Evolutionary conservation across 2,888 invertebrate species (phyloP).

Genomic region (Ecdyonurus torrentis): DNA sequence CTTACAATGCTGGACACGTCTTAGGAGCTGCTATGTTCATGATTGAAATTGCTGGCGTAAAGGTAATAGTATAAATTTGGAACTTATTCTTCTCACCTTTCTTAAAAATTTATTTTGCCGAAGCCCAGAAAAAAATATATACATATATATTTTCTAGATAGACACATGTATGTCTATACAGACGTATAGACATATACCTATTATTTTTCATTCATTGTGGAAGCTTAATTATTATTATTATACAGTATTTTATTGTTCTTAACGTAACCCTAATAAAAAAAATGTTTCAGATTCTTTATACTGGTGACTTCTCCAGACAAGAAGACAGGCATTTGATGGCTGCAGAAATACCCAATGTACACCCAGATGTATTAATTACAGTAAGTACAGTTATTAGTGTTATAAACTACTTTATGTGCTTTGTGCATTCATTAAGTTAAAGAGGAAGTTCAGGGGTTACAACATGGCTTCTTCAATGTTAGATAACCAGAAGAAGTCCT

Average conservation of each 20-base stretch:
- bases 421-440: neutral
- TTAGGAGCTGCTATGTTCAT: conserved; percentile 99
- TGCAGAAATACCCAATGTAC: conserved; percentile 91
- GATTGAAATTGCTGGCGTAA: conserved; percentile 98
- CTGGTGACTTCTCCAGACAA: conserved; percentile 96
- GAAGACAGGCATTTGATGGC: conserved; percentile 99
- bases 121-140: neutral
- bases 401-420: neutral
- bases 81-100: neutral
- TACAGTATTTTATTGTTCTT: conserved; percentile 5
- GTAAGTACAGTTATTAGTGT: conserved; percentile 29
- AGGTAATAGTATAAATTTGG: conserved; percentile 29
- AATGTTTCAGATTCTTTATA: conserved; percentile 56
- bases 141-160: conserved; percentile 4
- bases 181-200: neutral
- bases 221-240: neutral
- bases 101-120: neutral
- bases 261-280: neutral
- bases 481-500: too few species aligned
- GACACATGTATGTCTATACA: too few species aligned
- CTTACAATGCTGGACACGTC: conserved; percentile 97
- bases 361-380: conserved; percentile 93
- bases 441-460: too few species aligned
- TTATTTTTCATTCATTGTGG: neutral
- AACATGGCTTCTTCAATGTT: too few species aligned